Percentiles rank a stretch among this genome's conserved stretches.
Evolutionary conservation across 1,140 invertebrate genomes (phyloP).

Genomic region (Arctopsyche grandis): DNA sequence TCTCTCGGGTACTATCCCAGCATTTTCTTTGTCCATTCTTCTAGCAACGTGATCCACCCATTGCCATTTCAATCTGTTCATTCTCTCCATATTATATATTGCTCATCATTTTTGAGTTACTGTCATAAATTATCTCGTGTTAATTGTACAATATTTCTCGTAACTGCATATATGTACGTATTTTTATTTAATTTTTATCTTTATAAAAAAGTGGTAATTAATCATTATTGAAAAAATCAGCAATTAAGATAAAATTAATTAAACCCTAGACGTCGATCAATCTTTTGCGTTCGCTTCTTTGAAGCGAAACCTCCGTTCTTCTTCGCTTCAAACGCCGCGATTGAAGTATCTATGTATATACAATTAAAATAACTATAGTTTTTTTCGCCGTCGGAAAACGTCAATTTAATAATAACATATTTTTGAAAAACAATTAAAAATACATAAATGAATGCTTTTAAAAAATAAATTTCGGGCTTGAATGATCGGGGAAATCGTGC

Average conservation of each 20-base stretch:
- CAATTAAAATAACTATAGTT: background rate
- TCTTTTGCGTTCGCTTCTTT: background rate
- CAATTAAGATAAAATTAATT: conserved; percentile 2
- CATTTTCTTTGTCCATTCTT: too few relatives aligned
- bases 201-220: background rate
- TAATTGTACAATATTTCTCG: too few relatives aligned
- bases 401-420: background rate
- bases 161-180: too few relatives aligned
- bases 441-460: too few relatives aligned
- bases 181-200: background rate
- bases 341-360: background rate
- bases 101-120: too few relatives aligned
- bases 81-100: too few relatives aligned
- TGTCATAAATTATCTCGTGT: too few relatives aligned
- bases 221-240: background rate
- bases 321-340: background rate
- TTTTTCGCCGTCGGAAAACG: background rate
- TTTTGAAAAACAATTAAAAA: too few relatives aligned
- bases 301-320: background rate
- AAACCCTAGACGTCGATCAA: background rate
- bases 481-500: background rate
- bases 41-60: too few relatives aligned
- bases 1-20: too few relatives aligned
- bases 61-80: too few relatives aligned
- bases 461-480: background rate